Conservation (phyloP, 2,888 invertebrate species). For the Octodonta nipae region DNA sequence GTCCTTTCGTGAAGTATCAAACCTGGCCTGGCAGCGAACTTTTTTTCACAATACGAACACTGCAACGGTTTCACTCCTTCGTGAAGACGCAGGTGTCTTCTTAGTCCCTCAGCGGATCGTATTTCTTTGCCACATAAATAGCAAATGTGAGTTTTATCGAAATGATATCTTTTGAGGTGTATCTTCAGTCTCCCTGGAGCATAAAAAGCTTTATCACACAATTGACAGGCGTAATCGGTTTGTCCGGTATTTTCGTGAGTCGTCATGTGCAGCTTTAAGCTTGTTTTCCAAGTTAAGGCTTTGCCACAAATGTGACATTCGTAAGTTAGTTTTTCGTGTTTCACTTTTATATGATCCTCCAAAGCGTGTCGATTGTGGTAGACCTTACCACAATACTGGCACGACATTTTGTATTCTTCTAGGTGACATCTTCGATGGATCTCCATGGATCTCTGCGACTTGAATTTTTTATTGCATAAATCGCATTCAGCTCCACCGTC, state of each 20-base stretch:
- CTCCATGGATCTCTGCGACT: not conserved
- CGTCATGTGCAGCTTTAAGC: constrained; percentile 18
- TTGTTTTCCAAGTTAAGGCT: constrained; percentile 24
- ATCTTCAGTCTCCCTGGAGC: not conserved
- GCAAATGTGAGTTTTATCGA: not conserved
- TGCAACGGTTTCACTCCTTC: not conserved
- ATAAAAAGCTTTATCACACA: not conserved
- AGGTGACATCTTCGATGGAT: too few species aligned
- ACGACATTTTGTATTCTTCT: too few species aligned
- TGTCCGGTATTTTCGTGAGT: not conserved
- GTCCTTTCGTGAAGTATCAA: constrained; percentile 29
- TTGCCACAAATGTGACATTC: constrained; percentile 12
- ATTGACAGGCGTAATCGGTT: not conserved
- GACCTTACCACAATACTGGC: too few species aligned
- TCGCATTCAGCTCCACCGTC: not conserved
- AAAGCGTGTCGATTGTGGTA: too few species aligned
- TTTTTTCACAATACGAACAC: constrained; percentile 42
- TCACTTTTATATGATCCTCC: too few species aligned
- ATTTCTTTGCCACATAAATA: not conserved
- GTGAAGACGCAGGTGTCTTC: not conserved
- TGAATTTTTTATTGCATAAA: not conserved
- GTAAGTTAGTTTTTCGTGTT: too few species aligned
- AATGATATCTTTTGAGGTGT: not conserved
- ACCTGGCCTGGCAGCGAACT: constrained; percentile 42
- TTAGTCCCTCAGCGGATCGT: not conserved